A percentile compares a stretch with the other conserved stretches of the same genome.
These are phyloP conservation scores for Epinephelus moara DNA, from an alignment of 2,113 vertebrate genomes.

Conservation along the genomic window DNA sequence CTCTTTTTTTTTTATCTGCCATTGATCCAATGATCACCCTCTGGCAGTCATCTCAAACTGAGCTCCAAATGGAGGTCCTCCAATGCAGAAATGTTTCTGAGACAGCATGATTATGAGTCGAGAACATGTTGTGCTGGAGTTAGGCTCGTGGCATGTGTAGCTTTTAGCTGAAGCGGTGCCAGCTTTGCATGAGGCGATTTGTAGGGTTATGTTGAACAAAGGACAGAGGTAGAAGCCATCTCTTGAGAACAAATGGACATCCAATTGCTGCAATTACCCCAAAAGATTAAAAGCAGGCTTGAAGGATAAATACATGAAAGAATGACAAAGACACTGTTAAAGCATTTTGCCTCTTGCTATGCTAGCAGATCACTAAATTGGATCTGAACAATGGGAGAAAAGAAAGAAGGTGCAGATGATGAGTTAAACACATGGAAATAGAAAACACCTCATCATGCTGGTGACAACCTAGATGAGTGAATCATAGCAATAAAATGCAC, in stretches of 20 bases:
- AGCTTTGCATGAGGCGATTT: slow-evolving; percentile 51
- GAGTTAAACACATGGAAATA: slow-evolving; percentile 47
- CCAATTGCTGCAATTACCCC: slow-evolving; percentile 34
- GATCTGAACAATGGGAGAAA: slow-evolving; percentile 16
- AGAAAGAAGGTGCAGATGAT: slow-evolving; percentile 38
- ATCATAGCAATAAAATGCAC: slow-evolving; percentile 50
- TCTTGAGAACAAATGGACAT: slow-evolving; percentile 55
- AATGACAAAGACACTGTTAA: slow-evolving; percentile 41
- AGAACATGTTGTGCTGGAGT: slow-evolving; percentile 37
- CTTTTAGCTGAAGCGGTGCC: slow-evolving; percentile 38
- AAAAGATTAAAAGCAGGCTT: slow-evolving; percentile 32
- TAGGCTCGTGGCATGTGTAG: slow-evolving; percentile 45
- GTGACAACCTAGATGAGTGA: slow-evolving; percentile 27
- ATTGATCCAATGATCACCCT: slow-evolving; percentile 59
- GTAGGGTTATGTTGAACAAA: slow-evolving; percentile 47
- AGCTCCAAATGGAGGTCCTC: slow-evolving; percentile 50
- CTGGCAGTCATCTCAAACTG: slow-evolving; percentile 57
- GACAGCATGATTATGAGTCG: slow-evolving; percentile 20
- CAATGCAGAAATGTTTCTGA: slow-evolving; percentile 41
- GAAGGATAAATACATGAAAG: slow-evolving; percentile 14
- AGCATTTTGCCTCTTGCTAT: slow-evolving; percentile 41
- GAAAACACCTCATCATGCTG: slow-evolving; percentile 38
- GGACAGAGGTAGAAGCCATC: slow-evolving; percentile 66
- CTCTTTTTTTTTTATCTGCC: slow-evolving; percentile 57
- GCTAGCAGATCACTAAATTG: slow-evolving; percentile 28